Evolutionary conservation across 2,797 vertebrate species (phyloP).

Genomic region (Poeciliopsis infans): DNA sequence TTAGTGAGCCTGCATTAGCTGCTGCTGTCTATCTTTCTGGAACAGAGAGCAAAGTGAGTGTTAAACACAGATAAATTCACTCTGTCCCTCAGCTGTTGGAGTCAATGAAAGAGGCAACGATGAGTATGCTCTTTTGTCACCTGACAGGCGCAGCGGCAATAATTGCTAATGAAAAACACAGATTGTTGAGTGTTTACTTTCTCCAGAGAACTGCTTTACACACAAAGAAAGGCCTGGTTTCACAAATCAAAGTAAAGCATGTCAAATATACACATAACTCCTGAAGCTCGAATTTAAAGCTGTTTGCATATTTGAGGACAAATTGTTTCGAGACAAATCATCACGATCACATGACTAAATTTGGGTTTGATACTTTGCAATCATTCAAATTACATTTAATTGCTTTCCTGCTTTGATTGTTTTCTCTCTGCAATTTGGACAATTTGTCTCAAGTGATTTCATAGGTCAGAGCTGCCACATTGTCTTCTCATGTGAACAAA

Average conservation of each 20-base stretch:
- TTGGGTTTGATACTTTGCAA: slow-evolving; percentile 8
- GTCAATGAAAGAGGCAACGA: slow-evolving; percentile 5
- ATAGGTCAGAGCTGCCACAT: slow-evolving; percentile 17
- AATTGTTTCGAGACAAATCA: neutral
- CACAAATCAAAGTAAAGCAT: neutral
- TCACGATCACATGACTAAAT: neutral
- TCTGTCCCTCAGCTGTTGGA: slow-evolving; percentile 9
- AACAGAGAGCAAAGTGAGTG: slow-evolving; percentile 23
- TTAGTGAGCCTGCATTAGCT: slow-evolving; percentile 45
- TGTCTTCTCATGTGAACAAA: slow-evolving; percentile 9
- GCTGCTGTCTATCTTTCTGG: slow-evolving; percentile 4
- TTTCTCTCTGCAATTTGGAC: slow-evolving; percentile 17
- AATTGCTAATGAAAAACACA: slow-evolving; percentile 64
- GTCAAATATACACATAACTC: slow-evolving; percentile 1
- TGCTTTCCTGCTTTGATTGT: neutral
- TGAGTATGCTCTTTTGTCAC: slow-evolving; percentile 18
- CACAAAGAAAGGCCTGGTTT: neutral
- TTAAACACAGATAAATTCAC: slow-evolving; percentile 20
- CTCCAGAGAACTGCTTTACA: slow-evolving; percentile 27
- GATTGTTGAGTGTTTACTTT: slow-evolving; percentile 35
- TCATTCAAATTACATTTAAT: neutral
- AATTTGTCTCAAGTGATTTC: slow-evolving; percentile 33
- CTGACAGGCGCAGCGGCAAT: slow-evolving; percentile 37
- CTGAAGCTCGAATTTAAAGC: neutral
- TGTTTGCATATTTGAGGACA: slow-evolving; percentile 9